These are phyloP conservation scores for Cryptotis parvus DNA, from an alignment of 2,113 vertebrate genomes.

Conservation along the genomic window DNA sequence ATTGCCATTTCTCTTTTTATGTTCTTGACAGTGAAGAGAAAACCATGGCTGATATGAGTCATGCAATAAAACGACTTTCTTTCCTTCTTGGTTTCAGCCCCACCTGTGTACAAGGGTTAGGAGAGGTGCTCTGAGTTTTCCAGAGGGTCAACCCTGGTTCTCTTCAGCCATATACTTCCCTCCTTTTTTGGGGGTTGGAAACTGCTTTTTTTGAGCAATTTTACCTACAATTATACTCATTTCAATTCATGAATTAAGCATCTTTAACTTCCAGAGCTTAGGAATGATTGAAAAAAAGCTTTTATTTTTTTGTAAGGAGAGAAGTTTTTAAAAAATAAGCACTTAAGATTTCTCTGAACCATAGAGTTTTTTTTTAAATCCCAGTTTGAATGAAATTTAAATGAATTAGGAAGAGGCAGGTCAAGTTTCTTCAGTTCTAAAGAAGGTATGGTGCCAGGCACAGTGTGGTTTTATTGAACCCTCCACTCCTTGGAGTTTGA, in stretches of 20 bases:
- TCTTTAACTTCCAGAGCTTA: conserved; percentile 41
- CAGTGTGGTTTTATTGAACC: conserved; percentile 78
- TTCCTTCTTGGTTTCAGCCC: not conserved
- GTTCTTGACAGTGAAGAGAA: conserved; percentile 66
- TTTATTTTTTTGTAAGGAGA: conserved; percentile 56
- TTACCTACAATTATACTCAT: conserved; percentile 16
- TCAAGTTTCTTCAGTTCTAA: conserved; percentile 67
- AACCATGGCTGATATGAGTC: conserved; percentile 41
- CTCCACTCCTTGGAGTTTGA: conserved; percentile 70
- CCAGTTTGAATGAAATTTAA: conserved; percentile 80
- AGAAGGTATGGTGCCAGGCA: conserved; percentile 73
- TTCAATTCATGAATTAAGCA: not conserved
- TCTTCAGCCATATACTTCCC: not conserved
- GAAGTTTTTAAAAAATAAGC: conserved; percentile 50
- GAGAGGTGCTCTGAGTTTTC: not conserved
- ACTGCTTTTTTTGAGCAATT: conserved; percentile 30
- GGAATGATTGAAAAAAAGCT: conserved; percentile 43
- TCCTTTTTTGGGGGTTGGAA: not conserved
- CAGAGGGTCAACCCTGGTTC: not conserved
- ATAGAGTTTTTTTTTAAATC: conserved; percentile 63
- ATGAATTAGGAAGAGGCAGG: conserved; percentile 78
- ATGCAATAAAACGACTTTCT: not conserved
- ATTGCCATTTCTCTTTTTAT: conserved; percentile 61
- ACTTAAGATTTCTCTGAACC: conserved; percentile 58
- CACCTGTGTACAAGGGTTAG: not conserved